These are phyloP conservation scores for Prolemur simus DNA, from an alignment of 2,113 vertebrate species.

Conservation along the genomic window DNA sequence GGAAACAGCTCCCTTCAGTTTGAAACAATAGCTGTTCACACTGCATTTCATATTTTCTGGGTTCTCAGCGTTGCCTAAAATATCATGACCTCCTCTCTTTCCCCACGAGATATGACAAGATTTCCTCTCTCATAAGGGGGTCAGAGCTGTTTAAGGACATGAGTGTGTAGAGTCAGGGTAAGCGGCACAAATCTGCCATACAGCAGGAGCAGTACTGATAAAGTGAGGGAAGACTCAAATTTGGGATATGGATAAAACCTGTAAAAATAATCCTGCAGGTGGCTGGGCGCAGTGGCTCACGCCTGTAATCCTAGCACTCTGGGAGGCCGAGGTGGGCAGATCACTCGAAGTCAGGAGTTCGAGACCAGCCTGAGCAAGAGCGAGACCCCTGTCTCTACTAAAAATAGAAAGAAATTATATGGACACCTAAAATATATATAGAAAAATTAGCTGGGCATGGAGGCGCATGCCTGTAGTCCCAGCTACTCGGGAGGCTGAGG, in stretches of 20 bases:
- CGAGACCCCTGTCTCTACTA: too few relatives aligned
- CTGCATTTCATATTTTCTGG: constrained; percentile 50
- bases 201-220: not conserved
- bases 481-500: too few relatives aligned
- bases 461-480: too few relatives aligned
- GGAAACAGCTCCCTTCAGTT: constrained; percentile 53
- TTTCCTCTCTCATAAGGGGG: not conserved
- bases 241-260: not conserved
- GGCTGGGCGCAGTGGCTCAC: too few relatives aligned
- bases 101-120: not conserved
- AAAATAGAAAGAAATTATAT: too few relatives aligned
- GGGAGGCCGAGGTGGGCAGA: too few relatives aligned
- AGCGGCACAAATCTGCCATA: not conserved
- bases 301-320: too few relatives aligned
- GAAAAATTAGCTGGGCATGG: too few relatives aligned
- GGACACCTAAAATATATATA: too few relatives aligned
- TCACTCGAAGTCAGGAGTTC: too few relatives aligned
- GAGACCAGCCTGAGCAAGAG: too few relatives aligned
- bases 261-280: not conserved
- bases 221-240: not conserved
- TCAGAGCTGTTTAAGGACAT: not conserved
- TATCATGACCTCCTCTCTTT: constrained; percentile 51
- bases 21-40: constrained; percentile 71
- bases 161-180: not conserved
- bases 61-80: constrained; percentile 50